Evolutionary conservation across 1,140 invertebrate genomes (phyloP), one percentile per base, ranked within the genome.

Genomic region (Pararge aegeria): DNA sequence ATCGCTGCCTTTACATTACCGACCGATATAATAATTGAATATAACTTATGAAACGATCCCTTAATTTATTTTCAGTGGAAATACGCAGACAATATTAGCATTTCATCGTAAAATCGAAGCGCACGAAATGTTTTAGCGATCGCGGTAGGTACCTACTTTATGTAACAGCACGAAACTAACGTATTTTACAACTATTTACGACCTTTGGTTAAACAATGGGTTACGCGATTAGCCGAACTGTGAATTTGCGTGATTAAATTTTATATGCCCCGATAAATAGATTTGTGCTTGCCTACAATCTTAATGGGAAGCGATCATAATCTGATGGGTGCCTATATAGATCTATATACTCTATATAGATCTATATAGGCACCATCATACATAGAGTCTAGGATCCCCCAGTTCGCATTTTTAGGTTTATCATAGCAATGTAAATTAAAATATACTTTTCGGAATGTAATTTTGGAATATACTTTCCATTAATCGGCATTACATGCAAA

Each of bases 101-200:
- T n/a, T 52, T 16, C 18, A 15, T 53, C 50, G 29, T 59, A 59
- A 59, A 58, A 58, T 30, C 21, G 24, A 42, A 59, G 57, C 37
- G 24, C 44, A 46, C 37, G 49, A 59, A 52, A 48, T 16, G 20
- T 53, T 59, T 59, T 6, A 46, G 27, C 49, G 40, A 53, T 53
- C 50, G 15, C n/a, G 13, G 38, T 59, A 51, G n/a, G n/a, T 38
- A 34, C 30, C 56, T 44, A 37, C 46, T 53, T 37, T 5, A 10
- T 44, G 9, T 24, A 42, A 51, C 16, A 51, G 52, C 40, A 52
- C 57, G 50, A 58, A 27, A 42, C 55, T 27, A 18, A 42, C 48
- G 27, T 55, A 29, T 44, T 46, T 46, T 46, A 24, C 20, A 46
- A 46, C 12, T 46, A 21, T 46, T 46, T 24, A 24, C 44, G 44